Evolutionary conservation across 2,888 invertebrate genomes (phyloP), one percentile per base, ranked within the genome.

Genomic region (Clusia tigrina): DNA sequence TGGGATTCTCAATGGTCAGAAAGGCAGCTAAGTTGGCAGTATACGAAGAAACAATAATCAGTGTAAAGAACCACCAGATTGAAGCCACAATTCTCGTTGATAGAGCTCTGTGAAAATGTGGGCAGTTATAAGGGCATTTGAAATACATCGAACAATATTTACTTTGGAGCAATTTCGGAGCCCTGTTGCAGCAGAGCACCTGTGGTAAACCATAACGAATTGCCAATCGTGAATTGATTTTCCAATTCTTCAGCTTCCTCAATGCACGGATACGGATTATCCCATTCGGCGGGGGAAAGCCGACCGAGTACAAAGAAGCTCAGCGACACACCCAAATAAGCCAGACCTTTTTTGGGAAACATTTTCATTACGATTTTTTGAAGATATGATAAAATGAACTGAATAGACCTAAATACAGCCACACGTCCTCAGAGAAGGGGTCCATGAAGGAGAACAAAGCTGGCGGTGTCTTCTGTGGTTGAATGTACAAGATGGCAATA

Each of bases 1-100:
- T 87, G 2, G 89, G 86, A 0, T 88, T 88, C 80, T 94, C 94
- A 0, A 94, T 90, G 0, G 95, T 95, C 1, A 96, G 85, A 77
- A 94, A 95, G n/a, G 95, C 96, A 57, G 95, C 95, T 66, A 96
- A 86, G 84, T 96, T 95, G 20, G 95, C 95, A 0, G 95, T 95
- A 79, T 96, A 96, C 0, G 94, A 94, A 0, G 91, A 88, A 0
- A 92, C 82, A 72, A 84, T 82, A 71, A 95, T 94, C 42, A 95
- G 84, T 0, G 92, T 92, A 78, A 95, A 95, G 78, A 95, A 94
- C 92, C 93, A 94, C 94, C 92, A 92, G 76, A 91, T 89, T 60
- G 92, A 91, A 0, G 93, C 95, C 15, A 94, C 89, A 83, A 94
- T 91, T 59, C 96, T 87, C 0, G 95, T 96, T 0, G 94, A 95